Conservation (phyloP, 2,797 vertebrate species). For the Cuniculus paca region DNA sequence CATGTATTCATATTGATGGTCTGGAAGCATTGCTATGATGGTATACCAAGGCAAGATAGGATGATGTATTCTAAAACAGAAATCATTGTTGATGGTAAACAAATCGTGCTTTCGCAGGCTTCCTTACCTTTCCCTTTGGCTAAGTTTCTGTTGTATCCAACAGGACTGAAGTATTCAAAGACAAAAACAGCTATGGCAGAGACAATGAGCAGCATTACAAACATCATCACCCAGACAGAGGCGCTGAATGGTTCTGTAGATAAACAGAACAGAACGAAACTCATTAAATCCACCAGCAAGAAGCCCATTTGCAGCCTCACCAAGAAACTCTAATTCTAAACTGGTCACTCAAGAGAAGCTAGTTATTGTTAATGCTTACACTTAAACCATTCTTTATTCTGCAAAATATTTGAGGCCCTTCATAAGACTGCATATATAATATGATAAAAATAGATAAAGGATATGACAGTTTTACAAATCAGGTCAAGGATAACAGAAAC, state of each 20-base stretch:
- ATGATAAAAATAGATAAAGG: slow-evolving; percentile 66
- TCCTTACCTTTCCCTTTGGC: slow-evolving; percentile 97
- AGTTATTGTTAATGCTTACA: neutral
- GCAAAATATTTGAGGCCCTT: slow-evolving; percentile 8
- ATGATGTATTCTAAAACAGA: neutral
- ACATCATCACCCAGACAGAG: slow-evolving; percentile 99
- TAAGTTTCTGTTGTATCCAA: slow-evolving; percentile 98
- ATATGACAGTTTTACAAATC: slow-evolving; percentile 34
- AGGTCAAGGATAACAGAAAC: slow-evolving; percentile 59
- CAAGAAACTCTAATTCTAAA: neutral
- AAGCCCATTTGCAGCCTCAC: neutral
- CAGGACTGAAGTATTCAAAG: slow-evolving; percentile 98
- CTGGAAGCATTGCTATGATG: neutral
- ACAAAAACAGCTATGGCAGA: slow-evolving; percentile 99
- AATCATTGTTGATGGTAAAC: neutral
- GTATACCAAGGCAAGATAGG: neutral
- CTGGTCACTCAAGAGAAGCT: neutral
- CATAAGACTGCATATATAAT: neutral
- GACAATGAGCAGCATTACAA: slow-evolving; percentile 98
- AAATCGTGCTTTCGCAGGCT: neutral
- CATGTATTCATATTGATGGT: neutral
- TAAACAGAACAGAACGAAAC: slow-evolving; percentile 72
- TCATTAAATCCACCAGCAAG: slow-evolving; percentile 46
- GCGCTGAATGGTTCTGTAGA: slow-evolving; percentile 98
- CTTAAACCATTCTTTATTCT: neutral